Conservation (phyloP, 2,113 vertebrate species). For the Athene cunicularia region DNA sequence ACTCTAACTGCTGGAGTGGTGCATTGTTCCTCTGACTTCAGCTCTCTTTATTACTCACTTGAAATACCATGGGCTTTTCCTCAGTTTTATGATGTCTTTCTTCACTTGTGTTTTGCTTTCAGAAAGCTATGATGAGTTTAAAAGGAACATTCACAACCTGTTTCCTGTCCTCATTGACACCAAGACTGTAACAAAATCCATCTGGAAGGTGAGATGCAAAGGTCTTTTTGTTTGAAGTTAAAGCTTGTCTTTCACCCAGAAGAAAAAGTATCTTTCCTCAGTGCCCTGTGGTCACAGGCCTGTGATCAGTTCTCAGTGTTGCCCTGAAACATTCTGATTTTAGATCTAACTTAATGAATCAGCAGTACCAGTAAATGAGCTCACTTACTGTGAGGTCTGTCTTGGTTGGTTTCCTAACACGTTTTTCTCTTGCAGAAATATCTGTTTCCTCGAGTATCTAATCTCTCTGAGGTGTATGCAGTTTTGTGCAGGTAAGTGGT, state of each 20-base stretch:
- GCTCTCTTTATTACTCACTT: not conserved
- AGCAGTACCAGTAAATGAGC: not conserved
- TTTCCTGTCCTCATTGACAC: slow-evolving; percentile 80
- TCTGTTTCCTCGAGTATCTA: slow-evolving; percentile 57
- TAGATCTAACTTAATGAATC: not conserved
- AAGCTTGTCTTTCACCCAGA: not conserved
- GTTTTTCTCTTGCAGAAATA: slow-evolving; percentile 50
- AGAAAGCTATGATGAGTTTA: slow-evolving; percentile 80
- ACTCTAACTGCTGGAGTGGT: not conserved
- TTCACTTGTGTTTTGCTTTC: not conserved
- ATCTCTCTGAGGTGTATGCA: slow-evolving; percentile 56
- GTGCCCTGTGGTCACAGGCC: not conserved
- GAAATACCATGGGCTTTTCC: not conserved
- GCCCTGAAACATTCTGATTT: not conserved
- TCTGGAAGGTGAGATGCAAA: slow-evolving; percentile 70
- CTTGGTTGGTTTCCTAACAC: not conserved
- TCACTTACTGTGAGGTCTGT: not conserved
- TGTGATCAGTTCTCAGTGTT: not conserved
- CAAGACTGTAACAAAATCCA: slow-evolving; percentile 71
- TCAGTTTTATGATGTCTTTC: not conserved
- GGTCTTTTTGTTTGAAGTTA: not conserved
- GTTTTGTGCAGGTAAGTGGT: slow-evolving; percentile 66
- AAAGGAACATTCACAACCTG: slow-evolving; percentile 75
- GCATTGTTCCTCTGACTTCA: not conserved
- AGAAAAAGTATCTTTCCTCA: not conserved